A percentile compares a stretch with the other conserved stretches of the same genome.
These are phyloP conservation scores for Mallotus villosus DNA, from an alignment of 2,797 vertebrate genomes.

Conservation along the genomic window DNA sequence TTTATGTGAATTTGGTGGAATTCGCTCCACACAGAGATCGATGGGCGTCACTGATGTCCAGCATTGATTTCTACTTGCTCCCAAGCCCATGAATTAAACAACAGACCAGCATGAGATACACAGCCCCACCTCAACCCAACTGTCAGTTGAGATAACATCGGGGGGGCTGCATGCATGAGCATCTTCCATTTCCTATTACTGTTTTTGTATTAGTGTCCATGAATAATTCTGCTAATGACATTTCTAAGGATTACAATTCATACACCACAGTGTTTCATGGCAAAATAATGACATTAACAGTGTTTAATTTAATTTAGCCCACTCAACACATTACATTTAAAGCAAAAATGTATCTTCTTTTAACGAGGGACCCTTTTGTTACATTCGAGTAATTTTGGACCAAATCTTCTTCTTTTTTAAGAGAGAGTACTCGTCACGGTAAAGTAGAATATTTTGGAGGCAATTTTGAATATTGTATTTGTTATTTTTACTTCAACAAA, in stretches of 20 bases:
- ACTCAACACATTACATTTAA: background rate
- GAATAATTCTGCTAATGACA: background rate
- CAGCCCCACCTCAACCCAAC: background rate
- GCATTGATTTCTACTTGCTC: conserved; percentile 46
- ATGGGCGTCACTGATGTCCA: conserved; percentile 41
- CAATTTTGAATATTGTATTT: too few species aligned
- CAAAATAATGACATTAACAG: background rate
- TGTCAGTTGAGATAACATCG: background rate
- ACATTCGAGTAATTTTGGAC: background rate
- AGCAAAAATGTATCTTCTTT: background rate
- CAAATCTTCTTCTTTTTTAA: background rate
- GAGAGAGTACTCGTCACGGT: conserved; percentile 52
- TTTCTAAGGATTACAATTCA: background rate
- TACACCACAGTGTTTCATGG: background rate
- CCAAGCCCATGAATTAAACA: conserved; percentile 39
- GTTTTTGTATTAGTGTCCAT: background rate
- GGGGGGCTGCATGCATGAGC: background rate
- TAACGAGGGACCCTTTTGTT: background rate
- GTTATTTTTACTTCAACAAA: conserved; percentile 12
- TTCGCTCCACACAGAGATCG: conserved; percentile 40
- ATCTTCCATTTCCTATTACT: background rate
- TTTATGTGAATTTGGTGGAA: conserved; percentile 20
- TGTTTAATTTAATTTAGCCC: background rate
- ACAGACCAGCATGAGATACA: conserved; percentile 9
- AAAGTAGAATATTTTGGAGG: conserved; percentile 12